Base-by-base conservation (phyloP, 23 tunicate genomes). In the Ciona savignyi region DNA sequence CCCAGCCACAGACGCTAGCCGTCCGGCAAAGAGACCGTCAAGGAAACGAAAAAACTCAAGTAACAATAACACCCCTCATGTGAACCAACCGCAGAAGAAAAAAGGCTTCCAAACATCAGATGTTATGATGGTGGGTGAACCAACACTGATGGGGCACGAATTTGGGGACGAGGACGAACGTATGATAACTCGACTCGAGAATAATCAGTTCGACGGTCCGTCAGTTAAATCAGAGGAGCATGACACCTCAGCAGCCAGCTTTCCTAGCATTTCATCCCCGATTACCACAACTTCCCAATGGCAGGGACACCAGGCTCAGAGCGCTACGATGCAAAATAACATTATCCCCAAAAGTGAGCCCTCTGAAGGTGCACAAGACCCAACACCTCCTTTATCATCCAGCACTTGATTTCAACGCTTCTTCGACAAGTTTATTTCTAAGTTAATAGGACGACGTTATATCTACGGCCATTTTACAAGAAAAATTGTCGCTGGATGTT, bases 161-260 rank as follows among this genome's bases (percentile, higher is more conserved):
- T 80, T 91, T 51, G 95, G 96, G 27, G 93, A 88, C 1, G 99
- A 95, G 35, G 99, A 95, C 68, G 99, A 95, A 80, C 51, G 99
- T 76, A 77, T 81, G 71, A 95, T 95, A 15, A 93, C 95, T 0
- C 79, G 99, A 29, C 72, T 85, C 19, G 99, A 95, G 79, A 89
- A 89, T 66, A 76, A 83, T 62, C 96, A 95, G 60, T 93, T 81
- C 70, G 91, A 85, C 27, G 62, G 33, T 3, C 81, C 51, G 21
- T 22, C 27, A 20, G 73, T 83, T 0, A 83, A 83, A 65, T 76
- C 82, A 63, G 89, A 83, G 71, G 87, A 82, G 9, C 60, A 74
- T 70, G 82, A 83, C 63, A 48, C 82, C 26, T 42, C 75, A 22
- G 67, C 77, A 22, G 78, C 49, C 60, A 77, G 35, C 22, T 83